Percentiles rank a stretch among this genome's conserved stretches.
Conservation (phyloP, 2,888 invertebrate species). For the Opisthograptis luteolata region DNA sequence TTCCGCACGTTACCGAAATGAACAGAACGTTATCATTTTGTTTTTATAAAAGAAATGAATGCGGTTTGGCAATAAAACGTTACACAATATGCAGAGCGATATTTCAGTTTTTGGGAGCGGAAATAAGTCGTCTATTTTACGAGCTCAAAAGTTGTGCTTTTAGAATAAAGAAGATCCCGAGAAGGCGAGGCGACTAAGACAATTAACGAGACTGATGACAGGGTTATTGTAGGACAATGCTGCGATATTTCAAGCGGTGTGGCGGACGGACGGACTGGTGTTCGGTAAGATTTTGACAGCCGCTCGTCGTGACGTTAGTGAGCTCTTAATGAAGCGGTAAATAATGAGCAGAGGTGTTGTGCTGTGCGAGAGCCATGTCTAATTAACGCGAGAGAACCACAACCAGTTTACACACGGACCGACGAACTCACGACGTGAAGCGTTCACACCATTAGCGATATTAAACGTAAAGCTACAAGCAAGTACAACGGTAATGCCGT, state of each 20-base stretch:
- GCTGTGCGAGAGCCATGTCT: slow-evolving; percentile 71
- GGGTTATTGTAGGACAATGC: slow-evolving; percentile 78
- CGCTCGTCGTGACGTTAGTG: slow-evolving; percentile 73
- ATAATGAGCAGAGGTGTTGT: slow-evolving; percentile 81
- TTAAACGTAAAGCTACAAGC: slow-evolving; percentile 47
- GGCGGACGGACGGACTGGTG: slow-evolving; percentile 61
- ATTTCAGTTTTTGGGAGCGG: slow-evolving; percentile 53
- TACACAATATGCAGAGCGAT: slow-evolving; percentile 53
- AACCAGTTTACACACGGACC: slow-evolving; percentile 58
- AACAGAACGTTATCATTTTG: slow-evolving; percentile 56
- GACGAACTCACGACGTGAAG: slow-evolving; percentile 48
- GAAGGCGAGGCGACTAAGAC: slow-evolving; percentile 63
- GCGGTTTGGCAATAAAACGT: slow-evolving; percentile 61
- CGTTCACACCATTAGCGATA: slow-evolving; percentile 55
- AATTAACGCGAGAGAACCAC: slow-evolving; percentile 71
- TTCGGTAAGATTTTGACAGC: slow-evolving; percentile 75
- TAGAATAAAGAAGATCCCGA: slow-evolving; percentile 55
- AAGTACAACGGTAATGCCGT: slow-evolving; percentile 52
- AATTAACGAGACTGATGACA: slow-evolving; percentile 78
- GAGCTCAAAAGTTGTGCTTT: slow-evolving; percentile 58
- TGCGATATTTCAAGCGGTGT: slow-evolving; percentile 74
- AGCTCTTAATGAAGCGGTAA: slow-evolving; percentile 83
- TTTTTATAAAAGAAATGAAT: slow-evolving; percentile 67
- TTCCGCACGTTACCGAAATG: slow-evolving; percentile 73
- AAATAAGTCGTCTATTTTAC: slow-evolving; percentile 64